Base-by-base conservation (phyloP, 2,113 vertebrate genomes). In the Myocastor coypus region DNA sequence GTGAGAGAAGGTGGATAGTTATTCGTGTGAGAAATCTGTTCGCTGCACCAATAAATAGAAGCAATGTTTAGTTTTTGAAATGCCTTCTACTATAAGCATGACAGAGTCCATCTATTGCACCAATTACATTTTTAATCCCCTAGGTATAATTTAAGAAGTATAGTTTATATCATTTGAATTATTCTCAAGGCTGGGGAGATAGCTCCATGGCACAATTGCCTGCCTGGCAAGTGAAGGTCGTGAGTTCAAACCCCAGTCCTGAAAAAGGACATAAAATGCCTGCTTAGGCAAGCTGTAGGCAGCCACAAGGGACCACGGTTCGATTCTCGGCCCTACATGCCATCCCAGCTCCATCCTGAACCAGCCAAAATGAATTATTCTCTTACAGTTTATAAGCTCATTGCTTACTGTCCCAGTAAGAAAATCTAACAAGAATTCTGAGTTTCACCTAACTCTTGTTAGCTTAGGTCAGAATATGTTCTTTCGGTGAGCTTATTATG, bases 401-500 rank as follows among this genome's bases (percentile, higher is more conserved):
- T 83, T 89, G 6, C 46, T 89, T 81, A 34, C 34, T n/a, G 32
- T 19, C 24, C 82, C 30, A 75, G n/a, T 61, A 17, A 81, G 86
- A n/a, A 19, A n/a, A 37, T 9, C 28, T 69, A 69, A 20, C 11
- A 59, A 57, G 50, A 82, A 52, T 6, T 73, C 4, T 63, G 83
- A 24, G 14, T 22, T 86, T 96, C 82, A 37, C 0, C 20, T 50
- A 82, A 66, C 7, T 80, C 69, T 75, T 95, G 57, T 96, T 84
- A 73, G 50, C 55, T 69, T 40, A 83, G 40, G 59, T 97, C 63
- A 75, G 68, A 81, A 82, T 69, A 24, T 83, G 28, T 82, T 24
- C 30, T 22, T 94, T 96, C 91, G 34, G 26, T 97, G 55, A 55
- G 63, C 92, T 73, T 42, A 14, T 97, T 34, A 6, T 30, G 55